Evolutionary conservation across 2,797 vertebrate genomes (phyloP).

Genomic region (Cossypha niveicapilla): DNA sequence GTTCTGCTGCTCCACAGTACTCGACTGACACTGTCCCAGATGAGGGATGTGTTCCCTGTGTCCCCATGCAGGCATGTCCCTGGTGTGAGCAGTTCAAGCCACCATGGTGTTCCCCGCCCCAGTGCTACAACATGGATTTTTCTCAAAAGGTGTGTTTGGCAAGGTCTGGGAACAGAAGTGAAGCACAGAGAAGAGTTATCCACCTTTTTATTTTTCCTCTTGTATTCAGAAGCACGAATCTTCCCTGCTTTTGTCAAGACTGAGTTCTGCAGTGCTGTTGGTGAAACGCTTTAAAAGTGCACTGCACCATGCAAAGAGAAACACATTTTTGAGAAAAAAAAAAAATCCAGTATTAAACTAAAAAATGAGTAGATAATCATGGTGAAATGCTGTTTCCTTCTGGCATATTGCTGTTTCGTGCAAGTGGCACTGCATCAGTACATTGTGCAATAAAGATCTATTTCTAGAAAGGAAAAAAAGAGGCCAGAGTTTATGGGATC

Average conservation of each 20-base stretch:
- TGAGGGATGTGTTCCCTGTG: fast-evolving
- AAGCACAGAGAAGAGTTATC: not conserved
- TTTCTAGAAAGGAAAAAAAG: not conserved
- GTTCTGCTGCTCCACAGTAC: not conserved
- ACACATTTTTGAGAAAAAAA: not conserved
- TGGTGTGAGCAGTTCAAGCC: not conserved
- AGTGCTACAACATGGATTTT: not conserved
- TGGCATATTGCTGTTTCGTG: fast-evolving
- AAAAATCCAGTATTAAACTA: not conserved
- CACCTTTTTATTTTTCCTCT: not conserved
- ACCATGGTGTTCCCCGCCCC: fast-evolving
- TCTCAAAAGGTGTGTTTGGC: not conserved
- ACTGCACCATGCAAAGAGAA: not conserved
- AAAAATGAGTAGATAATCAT: not conserved
- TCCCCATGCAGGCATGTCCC: not conserved
- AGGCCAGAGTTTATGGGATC: not conserved
- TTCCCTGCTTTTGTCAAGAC: not conserved
- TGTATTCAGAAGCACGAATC: not conserved
- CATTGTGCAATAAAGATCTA: not conserved
- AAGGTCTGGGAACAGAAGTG: not conserved
- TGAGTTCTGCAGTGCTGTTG: not conserved
- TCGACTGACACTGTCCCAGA: fast-evolving
- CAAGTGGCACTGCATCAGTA: not conserved
- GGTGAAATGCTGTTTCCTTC: not conserved
- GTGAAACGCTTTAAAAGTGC: not conserved